These are phyloP conservation scores for Belonocnema kinseyi DNA, from an alignment of 1,140 invertebrate genomes.

Conservation along the genomic window DNA sequence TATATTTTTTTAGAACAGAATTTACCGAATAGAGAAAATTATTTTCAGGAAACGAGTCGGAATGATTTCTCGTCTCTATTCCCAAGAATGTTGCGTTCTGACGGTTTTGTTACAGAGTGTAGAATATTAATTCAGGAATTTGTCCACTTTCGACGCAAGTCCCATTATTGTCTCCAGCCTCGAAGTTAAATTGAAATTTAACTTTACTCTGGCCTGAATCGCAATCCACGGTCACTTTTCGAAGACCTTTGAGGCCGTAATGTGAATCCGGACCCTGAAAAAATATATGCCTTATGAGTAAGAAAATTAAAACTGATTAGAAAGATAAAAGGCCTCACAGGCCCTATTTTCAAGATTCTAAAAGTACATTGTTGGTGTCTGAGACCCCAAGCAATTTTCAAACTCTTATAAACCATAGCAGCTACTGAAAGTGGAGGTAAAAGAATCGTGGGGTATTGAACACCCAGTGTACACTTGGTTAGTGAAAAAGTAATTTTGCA, in stretches of 20 bases:
- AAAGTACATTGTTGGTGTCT: no score
- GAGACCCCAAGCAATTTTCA: no score
- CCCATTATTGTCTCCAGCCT: slow-evolving; percentile 92
- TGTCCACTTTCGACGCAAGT: slow-evolving; percentile 94
- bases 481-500: no score
- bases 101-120: slow-evolving; percentile 61
- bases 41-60: background rate
- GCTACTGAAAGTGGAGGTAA: no score
- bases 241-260: slow-evolving; percentile 89
- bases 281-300: slow-evolving; percentile 31
- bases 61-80: background rate
- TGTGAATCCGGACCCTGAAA: slow-evolving; percentile 90
- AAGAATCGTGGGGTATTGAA: no score
- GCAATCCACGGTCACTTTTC: slow-evolving; percentile 86
- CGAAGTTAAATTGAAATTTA: slow-evolving; percentile 91
- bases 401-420: no score
- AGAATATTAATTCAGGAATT: slow-evolving; percentile 93
- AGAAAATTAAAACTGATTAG: background rate
- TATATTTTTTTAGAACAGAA: background rate
- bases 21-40: background rate
- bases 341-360: no score
- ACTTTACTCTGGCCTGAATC: slow-evolving; percentile 83
- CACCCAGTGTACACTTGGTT: no score
- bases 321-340: no score
- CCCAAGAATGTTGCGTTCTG: background rate